phyloP scores from a whole-genome alignment of 92 coral and sea anemone genomes.

The Chrysogorgia sp. region DNA sequence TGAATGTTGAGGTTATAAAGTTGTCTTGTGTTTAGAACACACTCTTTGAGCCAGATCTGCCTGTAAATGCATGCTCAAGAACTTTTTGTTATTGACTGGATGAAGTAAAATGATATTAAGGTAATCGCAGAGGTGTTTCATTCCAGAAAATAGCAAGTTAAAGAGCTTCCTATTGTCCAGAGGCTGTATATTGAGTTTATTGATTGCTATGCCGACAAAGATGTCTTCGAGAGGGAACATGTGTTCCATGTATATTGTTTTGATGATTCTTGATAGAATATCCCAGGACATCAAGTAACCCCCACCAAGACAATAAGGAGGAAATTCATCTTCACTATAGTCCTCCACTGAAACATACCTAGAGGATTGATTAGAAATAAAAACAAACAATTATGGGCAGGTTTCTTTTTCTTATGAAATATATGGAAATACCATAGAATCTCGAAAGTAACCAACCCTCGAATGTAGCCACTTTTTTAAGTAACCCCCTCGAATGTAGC shows the following conservation, averaged over 20 bases:
- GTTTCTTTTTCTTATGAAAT: no score
- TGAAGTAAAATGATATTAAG: constrained; percentile 4
- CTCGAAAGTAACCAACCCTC: neutral
- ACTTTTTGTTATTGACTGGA: constrained; percentile 7
- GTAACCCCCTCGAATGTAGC: no score
- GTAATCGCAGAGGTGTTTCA: constrained; percentile 10
- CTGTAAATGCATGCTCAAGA: constrained; percentile 29
- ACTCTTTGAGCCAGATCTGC: constrained; percentile 32
- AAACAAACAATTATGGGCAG: no score
- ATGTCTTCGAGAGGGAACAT: constrained; percentile 40
- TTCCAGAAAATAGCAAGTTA: constrained; percentile 23
- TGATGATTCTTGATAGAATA: constrained; percentile 13
- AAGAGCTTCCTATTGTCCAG: constrained; percentile 40
- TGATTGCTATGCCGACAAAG: constrained; percentile 32
- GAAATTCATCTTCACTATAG: constrained; percentile 28
- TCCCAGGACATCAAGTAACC: constrained; percentile 42
- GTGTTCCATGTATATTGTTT: constrained; percentile 17
- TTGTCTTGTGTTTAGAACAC: neutral
- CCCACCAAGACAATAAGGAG: constrained; percentile 51
- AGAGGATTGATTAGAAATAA: neutral
- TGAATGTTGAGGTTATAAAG: neutral
- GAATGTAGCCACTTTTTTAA: neutral
- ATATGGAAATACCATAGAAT: neutral
- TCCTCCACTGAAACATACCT: constrained; percentile 57
- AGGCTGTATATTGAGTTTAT: constrained; percentile 26